A percentile compares a stretch with the other conserved stretches of the same genome.
phyloP scores from a whole-genome alignment of 2,797 vertebrate species.

The Myripristis murdjan region DNA sequence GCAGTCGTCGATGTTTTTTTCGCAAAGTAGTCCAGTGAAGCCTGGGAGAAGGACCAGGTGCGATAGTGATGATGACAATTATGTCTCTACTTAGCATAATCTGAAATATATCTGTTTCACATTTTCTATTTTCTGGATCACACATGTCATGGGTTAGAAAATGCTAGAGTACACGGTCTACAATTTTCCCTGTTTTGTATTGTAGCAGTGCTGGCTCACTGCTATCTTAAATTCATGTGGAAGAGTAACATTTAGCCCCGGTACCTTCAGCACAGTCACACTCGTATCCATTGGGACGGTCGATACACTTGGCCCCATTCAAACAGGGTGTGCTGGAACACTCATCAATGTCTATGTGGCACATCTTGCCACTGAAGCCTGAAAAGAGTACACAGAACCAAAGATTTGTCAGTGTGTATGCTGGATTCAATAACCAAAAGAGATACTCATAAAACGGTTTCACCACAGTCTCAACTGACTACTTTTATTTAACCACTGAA shows the following conservation, averaged over 20 bases:
- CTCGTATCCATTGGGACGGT: conserved; percentile 88
- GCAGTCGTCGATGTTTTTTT: conserved; percentile 93
- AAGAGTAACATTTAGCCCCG: not conserved
- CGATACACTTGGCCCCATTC: conserved; percentile 89
- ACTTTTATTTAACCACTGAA: not conserved
- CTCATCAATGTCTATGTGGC: conserved; percentile 88
- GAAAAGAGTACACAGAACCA: conserved; percentile 30
- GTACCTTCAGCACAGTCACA: conserved; percentile 90
- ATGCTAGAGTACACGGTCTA: not conserved
- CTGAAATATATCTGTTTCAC: not conserved
- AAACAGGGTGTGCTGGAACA: conserved; percentile 89
- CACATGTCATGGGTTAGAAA: not conserved
- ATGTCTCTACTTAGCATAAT: conserved; percentile 15
- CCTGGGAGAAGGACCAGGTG: conserved; percentile 80
- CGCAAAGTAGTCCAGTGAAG: conserved; percentile 90
- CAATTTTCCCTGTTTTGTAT: not conserved
- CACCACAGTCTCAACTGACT: not conserved
- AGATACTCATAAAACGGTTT: not conserved
- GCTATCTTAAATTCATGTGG: not conserved
- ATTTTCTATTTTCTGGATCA: not conserved
- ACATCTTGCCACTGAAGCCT: conserved; percentile 89
- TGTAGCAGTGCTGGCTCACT: not conserved
- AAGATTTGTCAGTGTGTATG: not conserved
- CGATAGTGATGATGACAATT: not conserved
- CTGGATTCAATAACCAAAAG: not conserved